Conservation (phyloP, 2,888 invertebrate genomes). For the Frankliniella fusca region DNA sequence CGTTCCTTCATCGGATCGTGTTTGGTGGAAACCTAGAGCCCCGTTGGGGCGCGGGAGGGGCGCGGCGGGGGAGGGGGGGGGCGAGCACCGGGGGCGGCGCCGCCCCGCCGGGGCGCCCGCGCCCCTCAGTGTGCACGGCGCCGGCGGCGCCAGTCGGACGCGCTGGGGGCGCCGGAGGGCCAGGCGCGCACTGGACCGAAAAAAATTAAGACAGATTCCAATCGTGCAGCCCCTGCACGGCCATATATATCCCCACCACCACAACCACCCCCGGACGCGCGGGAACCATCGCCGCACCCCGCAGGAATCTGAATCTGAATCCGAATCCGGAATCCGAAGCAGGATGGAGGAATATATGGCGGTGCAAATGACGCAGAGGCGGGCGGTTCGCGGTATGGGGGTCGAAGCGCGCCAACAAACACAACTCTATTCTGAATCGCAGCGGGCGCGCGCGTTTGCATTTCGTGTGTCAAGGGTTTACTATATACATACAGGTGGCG, state of each 20-base stretch:
- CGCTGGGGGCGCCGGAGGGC: background rate
- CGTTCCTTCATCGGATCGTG: constrained; percentile 18
- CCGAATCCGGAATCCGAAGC: too few species aligned
- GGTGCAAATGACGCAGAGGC: too few species aligned
- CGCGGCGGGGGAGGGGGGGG: background rate
- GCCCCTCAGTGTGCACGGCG: background rate
- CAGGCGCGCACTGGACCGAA: background rate
- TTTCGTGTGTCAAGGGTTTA: too few species aligned
- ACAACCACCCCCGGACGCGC: too few species aligned
- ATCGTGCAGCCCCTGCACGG: background rate
- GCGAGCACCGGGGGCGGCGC: background rate
- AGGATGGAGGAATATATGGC: too few species aligned
- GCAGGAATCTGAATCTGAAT: background rate
- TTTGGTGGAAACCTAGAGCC: background rate
- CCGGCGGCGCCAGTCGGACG: background rate
- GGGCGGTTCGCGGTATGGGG: too few species aligned
- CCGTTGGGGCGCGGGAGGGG: background rate
- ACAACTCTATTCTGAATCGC: too few species aligned
- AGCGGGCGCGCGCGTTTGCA: too few species aligned
- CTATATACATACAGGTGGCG: too few species aligned
- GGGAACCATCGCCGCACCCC: background rate
- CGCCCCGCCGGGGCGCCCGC: background rate
- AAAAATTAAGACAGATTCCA: constrained; percentile 25
- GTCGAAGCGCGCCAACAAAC: too few species aligned
- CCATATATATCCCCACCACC: too few species aligned